Evolutionary conservation across 2,888 invertebrate species (phyloP).

Genomic region (Campoplex nolae): DNA sequence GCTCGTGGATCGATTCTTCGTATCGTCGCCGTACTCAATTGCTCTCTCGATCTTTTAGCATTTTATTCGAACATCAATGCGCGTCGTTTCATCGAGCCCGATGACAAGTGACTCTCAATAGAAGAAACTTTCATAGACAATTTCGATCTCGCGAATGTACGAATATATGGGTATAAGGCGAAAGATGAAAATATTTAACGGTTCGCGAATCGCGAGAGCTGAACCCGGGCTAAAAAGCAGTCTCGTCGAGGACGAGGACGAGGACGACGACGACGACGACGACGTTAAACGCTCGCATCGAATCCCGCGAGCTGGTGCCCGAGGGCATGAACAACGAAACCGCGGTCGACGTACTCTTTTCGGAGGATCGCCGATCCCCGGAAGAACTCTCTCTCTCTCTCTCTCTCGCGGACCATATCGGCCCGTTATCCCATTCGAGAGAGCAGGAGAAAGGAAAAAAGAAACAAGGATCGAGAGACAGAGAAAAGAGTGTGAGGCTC

Average conservation of each 20-base stretch:
- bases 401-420: slow-evolving; percentile 34
- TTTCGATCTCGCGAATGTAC: neutral
- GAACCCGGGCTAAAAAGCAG: neutral
- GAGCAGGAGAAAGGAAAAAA: neutral
- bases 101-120: neutral
- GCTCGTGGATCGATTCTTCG: neutral
- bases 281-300: slow-evolving; percentile 38
- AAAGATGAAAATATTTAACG: slow-evolving; percentile 28
- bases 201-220: slow-evolving; percentile 5
- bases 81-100: neutral
- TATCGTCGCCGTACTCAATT: neutral
- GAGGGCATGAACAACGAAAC: slow-evolving; percentile 39
- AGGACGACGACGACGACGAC: neutral
- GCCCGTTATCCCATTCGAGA: slow-evolving; percentile 35
- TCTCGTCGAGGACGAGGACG: neutral
- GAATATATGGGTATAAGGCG: neutral
- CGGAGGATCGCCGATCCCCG: slow-evolving; percentile 13
- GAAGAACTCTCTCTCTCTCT: slow-evolving; percentile 29
- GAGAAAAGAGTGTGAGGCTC: neutral
- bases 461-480: neutral
- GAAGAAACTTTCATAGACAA: neutral
- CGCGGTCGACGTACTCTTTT: slow-evolving; percentile 45
- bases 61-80: neutral
- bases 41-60: neutral
- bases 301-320: slow-evolving; percentile 15